A percentile compares a stretch with the other conserved stretches of the same genome.
These are phyloP conservation scores for Triplophysa bombifrons DNA, from an alignment of 2,797 vertebrate species.

Conservation along the genomic window DNA sequence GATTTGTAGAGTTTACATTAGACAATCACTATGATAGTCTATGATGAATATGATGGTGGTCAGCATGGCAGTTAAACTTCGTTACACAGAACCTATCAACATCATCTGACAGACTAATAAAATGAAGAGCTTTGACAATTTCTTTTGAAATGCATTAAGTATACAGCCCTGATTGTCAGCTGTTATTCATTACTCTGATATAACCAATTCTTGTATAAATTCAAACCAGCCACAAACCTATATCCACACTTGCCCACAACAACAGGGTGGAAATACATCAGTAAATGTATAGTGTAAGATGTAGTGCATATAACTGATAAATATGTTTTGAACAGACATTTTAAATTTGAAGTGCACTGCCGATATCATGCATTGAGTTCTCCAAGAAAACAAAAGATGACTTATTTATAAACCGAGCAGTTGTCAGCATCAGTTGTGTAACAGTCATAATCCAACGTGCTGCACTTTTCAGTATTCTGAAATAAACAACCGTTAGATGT, in stretches of 20 bases:
- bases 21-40: neutral
- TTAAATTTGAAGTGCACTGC: neutral
- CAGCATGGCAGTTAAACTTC: neutral
- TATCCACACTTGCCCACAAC: neutral
- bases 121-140: constrained; percentile 53
- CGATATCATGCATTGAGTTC: neutral
- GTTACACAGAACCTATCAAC: neutral
- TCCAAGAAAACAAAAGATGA: neutral
- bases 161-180: constrained; percentile 33
- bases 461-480: neutral
- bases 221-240: constrained; percentile 13
- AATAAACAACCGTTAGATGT: neutral
- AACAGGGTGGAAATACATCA: neutral
- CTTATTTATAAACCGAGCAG: neutral
- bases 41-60: neutral
- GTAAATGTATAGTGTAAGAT: constrained; percentile 1
- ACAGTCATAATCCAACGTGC: neutral
- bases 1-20: neutral
- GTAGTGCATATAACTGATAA: neutral
- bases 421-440: neutral
- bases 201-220: neutral
- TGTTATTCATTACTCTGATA: constrained; percentile 9
- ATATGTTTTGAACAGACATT: neutral
- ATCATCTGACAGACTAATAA: constrained; percentile 51
- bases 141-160: constrained; percentile 35